These are phyloP conservation scores for Ichneumoninae sp. DNA, from an alignment of 2,888 invertebrate species.

Conservation along the genomic window DNA sequence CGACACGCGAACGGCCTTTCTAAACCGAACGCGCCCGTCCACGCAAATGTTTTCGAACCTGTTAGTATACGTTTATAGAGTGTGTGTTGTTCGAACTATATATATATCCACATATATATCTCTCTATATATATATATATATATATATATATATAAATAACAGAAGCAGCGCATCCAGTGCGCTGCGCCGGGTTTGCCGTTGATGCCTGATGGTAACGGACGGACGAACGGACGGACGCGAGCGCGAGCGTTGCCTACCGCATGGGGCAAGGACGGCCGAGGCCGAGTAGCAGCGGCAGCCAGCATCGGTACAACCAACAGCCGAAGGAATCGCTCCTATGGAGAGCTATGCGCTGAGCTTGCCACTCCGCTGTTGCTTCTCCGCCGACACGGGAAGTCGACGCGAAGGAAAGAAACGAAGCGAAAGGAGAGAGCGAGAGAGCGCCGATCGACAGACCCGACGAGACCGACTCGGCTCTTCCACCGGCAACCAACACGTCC, in stretches of 20 bases:
- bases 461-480: constrained; percentile 16
- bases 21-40: constrained; percentile 73
- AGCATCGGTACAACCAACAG: constrained; percentile 16
- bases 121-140: neutral
- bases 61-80: constrained; percentile 74
- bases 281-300: constrained; percentile 74
- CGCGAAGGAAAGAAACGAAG: constrained; percentile 57
- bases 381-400: constrained; percentile 68
- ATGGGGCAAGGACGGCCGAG: constrained; percentile 84
- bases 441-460: constrained; percentile 62
- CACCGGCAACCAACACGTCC: constrained; percentile 44
- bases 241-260: constrained; percentile 78
- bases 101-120: neutral
- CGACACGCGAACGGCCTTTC: constrained; percentile 77
- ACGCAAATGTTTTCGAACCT: constrained; percentile 79
- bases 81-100: constrained; percentile 17
- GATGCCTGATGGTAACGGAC: constrained; percentile 66
- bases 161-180: constrained; percentile 24
- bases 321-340: constrained; percentile 31
- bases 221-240: constrained; percentile 66
- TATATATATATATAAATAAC: neutral
- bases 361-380: constrained; percentile 44
- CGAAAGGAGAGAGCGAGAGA: constrained; percentile 56
- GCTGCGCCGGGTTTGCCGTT: constrained; percentile 1
- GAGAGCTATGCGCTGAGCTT: constrained; percentile 15